Conservation (phyloP, 2,113 vertebrate species). For the Gallinago undulata region DNA sequence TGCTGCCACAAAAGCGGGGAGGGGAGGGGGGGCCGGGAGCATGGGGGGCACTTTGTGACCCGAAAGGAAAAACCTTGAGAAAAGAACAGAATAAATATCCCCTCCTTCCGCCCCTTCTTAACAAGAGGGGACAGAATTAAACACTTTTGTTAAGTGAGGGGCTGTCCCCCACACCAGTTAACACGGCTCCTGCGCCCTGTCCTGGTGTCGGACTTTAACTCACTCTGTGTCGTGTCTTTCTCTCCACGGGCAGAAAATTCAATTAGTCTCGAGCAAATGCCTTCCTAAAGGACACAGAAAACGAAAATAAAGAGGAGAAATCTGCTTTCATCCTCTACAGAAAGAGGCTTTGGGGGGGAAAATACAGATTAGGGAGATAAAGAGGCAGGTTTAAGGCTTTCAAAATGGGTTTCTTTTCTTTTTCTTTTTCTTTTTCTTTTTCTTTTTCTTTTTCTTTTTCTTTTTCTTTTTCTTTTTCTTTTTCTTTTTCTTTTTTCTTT, state of each 20-base stretch:
- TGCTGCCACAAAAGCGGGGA: slow-evolving; percentile 58
- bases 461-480: not conserved
- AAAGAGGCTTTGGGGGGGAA: slow-evolving; percentile 30
- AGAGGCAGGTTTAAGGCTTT: slow-evolving; percentile 51
- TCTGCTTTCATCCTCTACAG: slow-evolving; percentile 57
- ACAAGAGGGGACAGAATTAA: slow-evolving; percentile 68
- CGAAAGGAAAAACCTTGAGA: slow-evolving; percentile 68
- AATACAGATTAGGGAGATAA: slow-evolving; percentile 61
- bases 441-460: too few species aligned
- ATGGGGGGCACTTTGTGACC: slow-evolving; percentile 71
- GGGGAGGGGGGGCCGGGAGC: slow-evolving; percentile 30
- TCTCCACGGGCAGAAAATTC: slow-evolving; percentile 81
- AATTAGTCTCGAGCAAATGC: slow-evolving; percentile 85
- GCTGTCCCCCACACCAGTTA: slow-evolving; percentile 71
- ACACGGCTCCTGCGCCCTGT: slow-evolving; percentile 59
- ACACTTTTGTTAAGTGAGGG: slow-evolving; percentile 73
- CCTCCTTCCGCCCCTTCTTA: slow-evolving; percentile 69
- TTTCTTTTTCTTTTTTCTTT: not conserved
- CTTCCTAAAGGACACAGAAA: slow-evolving; percentile 73
- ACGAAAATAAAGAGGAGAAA: slow-evolving; percentile 51
- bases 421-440: too few species aligned
- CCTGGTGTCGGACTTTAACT: slow-evolving; percentile 65
- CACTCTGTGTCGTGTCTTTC: slow-evolving; percentile 61
- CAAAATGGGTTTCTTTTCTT: not conserved
- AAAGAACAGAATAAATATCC: slow-evolving; percentile 69